Evolutionary conservation across 2,888 invertebrate species (phyloP), one percentile per base, ranked within the genome.

Genomic region (Oligia strigilis): DNA sequence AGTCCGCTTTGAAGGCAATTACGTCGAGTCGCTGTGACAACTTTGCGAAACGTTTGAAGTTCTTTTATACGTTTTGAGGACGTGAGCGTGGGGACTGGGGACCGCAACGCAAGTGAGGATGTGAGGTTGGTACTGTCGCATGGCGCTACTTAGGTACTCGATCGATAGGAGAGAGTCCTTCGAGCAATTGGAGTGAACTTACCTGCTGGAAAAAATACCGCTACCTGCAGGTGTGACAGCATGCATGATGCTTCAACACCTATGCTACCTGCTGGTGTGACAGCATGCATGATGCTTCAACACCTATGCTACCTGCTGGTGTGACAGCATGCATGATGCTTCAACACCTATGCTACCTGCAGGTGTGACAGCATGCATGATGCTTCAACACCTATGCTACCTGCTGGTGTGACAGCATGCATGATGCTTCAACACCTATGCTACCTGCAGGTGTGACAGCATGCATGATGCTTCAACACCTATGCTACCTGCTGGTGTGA

Each of bases 1-100:
- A 74, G 43, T 36, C 29, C 55, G 67, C 72, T 85, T 84, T 85
- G 74, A 72, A 69, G 72, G 74, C 66, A 81, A 85, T 74, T 81
- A 85, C 71, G 43, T 71, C 66, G 62, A 70, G 70, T 60, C 43
- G 75, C 69, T 67, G 66, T 70, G 72, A 75, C 80, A 79, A 84
- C 72, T 77, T 79, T 64, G 67, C 46, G 75, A 77, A 81, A 76
- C 60, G 78, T 81, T 77, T 77, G 55, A 73, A 75, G 71, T 85
- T 78, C 36, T 73, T 81, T 79, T 60, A 80, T 72, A 66, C 43
- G 65, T 80, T 40, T 52, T 40, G 78, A 43, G 52, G 11, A 69
- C 69, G 52, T 46, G 72, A 40, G 40, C 62, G 71, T n/a, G 52
- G 65, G 52, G 72, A 49, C 43, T 17, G 46, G 17, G 70, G 64